These are phyloP conservation scores for Hipposideros armiger DNA, from an alignment of 2,113 vertebrate genomes.

Conservation along the genomic window DNA sequence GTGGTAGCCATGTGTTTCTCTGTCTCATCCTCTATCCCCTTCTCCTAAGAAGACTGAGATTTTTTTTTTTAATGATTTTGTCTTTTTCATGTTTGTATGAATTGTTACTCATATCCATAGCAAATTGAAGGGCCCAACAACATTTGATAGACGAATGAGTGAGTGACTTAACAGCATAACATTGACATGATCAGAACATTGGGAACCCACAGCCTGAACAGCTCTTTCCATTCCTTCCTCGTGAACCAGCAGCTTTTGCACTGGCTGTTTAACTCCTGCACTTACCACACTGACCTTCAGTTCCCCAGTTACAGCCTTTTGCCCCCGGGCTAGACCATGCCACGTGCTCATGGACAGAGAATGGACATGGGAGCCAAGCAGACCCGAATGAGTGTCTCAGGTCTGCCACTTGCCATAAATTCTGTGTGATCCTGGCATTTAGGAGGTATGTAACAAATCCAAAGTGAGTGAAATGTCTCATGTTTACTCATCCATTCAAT, in stretches of 20 bases:
- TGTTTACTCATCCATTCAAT: background rate
- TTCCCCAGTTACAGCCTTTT: background rate
- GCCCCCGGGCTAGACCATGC: background rate
- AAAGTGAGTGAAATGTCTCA: background rate
- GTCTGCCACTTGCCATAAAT: background rate
- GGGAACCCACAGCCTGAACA: background rate
- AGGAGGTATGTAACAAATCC: background rate
- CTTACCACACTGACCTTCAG: background rate
- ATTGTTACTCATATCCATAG: background rate
- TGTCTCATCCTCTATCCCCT: background rate
- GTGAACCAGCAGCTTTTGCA: background rate
- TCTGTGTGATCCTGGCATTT: background rate
- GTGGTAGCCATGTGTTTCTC: background rate
- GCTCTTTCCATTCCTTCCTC: background rate
- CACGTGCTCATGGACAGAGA: background rate
- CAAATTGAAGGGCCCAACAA: background rate
- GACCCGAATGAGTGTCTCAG: background rate
- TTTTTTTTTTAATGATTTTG: background rate
- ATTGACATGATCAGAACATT: background rate
- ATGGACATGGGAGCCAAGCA: background rate
- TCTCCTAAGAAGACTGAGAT: background rate
- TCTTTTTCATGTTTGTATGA: conserved; percentile 9
- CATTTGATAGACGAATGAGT: background rate
- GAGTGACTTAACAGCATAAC: background rate
- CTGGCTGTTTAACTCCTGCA: background rate